phyloP scores from a whole-genome alignment of 2,797 vertebrate genomes.

The Mus caroli region DNA sequence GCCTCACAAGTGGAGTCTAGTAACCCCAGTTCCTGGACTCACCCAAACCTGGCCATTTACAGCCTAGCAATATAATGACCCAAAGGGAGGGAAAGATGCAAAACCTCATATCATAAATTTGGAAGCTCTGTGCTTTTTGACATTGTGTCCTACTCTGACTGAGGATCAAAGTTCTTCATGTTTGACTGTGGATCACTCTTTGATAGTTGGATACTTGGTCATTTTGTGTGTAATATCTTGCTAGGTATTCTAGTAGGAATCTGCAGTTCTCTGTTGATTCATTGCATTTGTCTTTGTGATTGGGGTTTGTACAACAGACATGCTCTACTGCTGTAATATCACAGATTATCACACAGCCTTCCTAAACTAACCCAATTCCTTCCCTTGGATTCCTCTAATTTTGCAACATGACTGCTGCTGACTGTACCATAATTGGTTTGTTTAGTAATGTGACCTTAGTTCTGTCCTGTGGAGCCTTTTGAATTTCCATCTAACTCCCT shows the following conservation, averaged over 20 bases:
- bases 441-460: not conserved
- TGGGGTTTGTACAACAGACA: not conserved
- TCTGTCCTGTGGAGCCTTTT: not conserved
- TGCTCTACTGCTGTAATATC: not conserved
- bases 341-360: constrained; percentile 28
- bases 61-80: constrained; percentile 38
- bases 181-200: constrained; percentile 39
- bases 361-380: not conserved
- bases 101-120: constrained; percentile 47
- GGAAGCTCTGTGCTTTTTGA: constrained; percentile 40
- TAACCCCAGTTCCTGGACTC: constrained; percentile 31
- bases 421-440: not conserved
- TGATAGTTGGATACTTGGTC: constrained; percentile 1
- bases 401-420: not conserved
- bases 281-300: not conserved
- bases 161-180: constrained; percentile 21
- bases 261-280: not conserved
- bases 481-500: not conserved
- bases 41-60: constrained; percentile 39
- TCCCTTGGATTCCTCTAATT: constrained; percentile 20
- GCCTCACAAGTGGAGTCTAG: constrained; percentile 47
- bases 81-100: constrained; percentile 47
- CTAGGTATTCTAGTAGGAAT: constrained; percentile 26
- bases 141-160: constrained; percentile 27
- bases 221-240: constrained; percentile 4